A percentile compares a stretch with the other conserved stretches of the same genome.
These are phyloP conservation scores for Seira musarum DNA, from an alignment of 2,888 invertebrate species.

Conservation along the genomic window DNA sequence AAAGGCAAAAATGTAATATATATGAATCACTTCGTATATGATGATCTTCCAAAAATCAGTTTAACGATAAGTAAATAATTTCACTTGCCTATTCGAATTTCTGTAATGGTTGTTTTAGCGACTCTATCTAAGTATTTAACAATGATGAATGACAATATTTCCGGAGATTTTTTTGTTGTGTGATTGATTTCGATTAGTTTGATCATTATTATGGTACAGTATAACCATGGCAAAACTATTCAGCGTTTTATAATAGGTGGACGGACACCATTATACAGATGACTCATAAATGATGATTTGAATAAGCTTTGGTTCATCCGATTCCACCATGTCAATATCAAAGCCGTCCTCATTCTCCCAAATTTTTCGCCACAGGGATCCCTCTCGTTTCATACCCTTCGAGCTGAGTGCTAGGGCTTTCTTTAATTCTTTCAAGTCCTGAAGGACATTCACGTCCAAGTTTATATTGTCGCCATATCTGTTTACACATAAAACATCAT, in stretches of 20 bases:
- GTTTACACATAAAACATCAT: slow-evolving; percentile 15
- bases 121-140: too few species aligned
- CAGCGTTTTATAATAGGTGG: slow-evolving; percentile 17
- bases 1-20: too few species aligned
- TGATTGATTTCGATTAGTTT: too few species aligned
- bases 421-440: slow-evolving; percentile 70
- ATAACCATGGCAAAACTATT: too few species aligned
- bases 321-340: slow-evolving; percentile 75
- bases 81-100: too few species aligned
- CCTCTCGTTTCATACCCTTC: slow-evolving; percentile 67
- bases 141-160: too few species aligned
- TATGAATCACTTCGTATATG: too few species aligned
- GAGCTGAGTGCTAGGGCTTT: slow-evolving; percentile 69
- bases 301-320: slow-evolving; percentile 78
- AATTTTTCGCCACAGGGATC: slow-evolving; percentile 69
- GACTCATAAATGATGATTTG: slow-evolving; percentile 92
- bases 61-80: too few species aligned
- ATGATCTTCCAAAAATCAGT: too few species aligned
- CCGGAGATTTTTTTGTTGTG: too few species aligned
- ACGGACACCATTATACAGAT: slow-evolving; percentile 77
- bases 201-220: too few species aligned
- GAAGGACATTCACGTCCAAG: slow-evolving; percentile 71
- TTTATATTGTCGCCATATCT: slow-evolving; percentile 71
- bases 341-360: slow-evolving; percentile 70
- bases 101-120: too few species aligned